Percentiles rank a stretch among this genome's conserved stretches.
These are phyloP conservation scores for Pseudochirops cupreus DNA, from an alignment of 2,797 vertebrate genomes.

Conservation along the genomic window DNA sequence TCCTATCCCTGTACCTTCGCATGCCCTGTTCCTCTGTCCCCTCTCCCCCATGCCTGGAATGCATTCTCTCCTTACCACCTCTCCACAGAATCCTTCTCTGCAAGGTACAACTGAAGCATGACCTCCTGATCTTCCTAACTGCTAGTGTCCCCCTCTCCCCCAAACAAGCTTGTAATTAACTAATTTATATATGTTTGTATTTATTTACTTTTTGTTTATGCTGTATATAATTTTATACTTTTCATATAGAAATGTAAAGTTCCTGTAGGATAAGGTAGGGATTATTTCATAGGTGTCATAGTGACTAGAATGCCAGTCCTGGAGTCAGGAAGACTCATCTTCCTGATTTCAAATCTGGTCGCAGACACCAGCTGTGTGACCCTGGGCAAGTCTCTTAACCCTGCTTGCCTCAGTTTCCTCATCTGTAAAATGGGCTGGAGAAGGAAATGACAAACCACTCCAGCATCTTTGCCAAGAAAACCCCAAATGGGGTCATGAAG, in stretches of 20 bases:
- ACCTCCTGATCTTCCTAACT: not conserved
- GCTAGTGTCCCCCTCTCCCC: not conserved
- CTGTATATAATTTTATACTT: not conserved
- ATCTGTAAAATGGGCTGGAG: not conserved
- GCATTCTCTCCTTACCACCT: not conserved
- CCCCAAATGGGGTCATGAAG: not conserved
- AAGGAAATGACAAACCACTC: not conserved
- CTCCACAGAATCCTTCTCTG: not conserved
- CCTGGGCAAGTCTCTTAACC: not conserved
- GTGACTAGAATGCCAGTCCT: not conserved
- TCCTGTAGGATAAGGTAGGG: not conserved
- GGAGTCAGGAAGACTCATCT: not conserved
- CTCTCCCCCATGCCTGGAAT: not conserved
- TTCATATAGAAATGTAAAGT: not conserved
- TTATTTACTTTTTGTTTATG: not conserved
- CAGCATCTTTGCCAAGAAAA: not conserved
- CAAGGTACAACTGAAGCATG: not conserved
- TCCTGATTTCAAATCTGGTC: not conserved
- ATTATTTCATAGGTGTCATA: not conserved
- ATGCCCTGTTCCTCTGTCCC: not conserved
- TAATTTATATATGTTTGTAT: not conserved
- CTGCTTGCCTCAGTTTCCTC: not conserved
- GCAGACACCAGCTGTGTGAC: not conserved
- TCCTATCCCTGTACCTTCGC: not conserved
- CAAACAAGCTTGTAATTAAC: not conserved